Evolutionary conservation across 2,113 vertebrate species (phyloP).

Genomic region (Pachycephala philippinensis): DNA sequence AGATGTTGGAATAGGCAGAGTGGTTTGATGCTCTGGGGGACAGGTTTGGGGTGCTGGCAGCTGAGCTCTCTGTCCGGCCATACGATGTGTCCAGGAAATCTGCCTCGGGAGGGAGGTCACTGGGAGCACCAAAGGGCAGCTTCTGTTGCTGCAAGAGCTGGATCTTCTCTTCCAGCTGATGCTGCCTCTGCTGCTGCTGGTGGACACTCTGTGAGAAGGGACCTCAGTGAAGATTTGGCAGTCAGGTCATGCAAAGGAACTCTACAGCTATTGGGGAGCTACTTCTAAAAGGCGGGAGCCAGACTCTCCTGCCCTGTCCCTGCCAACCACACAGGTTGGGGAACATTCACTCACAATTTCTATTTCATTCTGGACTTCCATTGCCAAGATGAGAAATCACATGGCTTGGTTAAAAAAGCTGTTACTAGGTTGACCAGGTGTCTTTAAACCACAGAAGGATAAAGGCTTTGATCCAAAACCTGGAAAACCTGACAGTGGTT

Average conservation of each 20-base stretch:
- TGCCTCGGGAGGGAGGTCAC: constrained; percentile 69
- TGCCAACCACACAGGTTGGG: background rate
- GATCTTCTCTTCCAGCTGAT: constrained; percentile 90
- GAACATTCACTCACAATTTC: background rate
- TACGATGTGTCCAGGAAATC: constrained; percentile 80
- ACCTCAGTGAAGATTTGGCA: background rate
- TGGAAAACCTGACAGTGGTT: background rate
- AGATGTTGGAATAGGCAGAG: constrained; percentile 81
- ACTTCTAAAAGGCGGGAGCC: background rate
- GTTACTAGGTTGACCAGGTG: background rate
- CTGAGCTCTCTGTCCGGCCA: constrained; percentile 81
- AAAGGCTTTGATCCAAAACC: background rate
- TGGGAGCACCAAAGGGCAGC: constrained; percentile 75
- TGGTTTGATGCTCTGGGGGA: constrained; percentile 92
- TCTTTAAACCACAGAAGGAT: background rate
- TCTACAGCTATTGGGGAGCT: background rate
- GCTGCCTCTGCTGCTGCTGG: constrained; percentile 92
- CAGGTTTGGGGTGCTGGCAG: constrained; percentile 86
- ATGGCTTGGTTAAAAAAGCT: background rate
- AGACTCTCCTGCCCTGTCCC: background rate
- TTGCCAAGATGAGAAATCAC: background rate
- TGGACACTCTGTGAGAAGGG: constrained; percentile 78
- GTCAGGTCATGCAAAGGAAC: background rate
- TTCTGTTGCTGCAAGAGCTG: constrained; percentile 90
- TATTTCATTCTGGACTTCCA: background rate